A percentile compares a stretch with the other conserved stretches of the same genome.
Conservation (phyloP, 1,140 invertebrate genomes). For the Heliconius nattereri region DNA sequence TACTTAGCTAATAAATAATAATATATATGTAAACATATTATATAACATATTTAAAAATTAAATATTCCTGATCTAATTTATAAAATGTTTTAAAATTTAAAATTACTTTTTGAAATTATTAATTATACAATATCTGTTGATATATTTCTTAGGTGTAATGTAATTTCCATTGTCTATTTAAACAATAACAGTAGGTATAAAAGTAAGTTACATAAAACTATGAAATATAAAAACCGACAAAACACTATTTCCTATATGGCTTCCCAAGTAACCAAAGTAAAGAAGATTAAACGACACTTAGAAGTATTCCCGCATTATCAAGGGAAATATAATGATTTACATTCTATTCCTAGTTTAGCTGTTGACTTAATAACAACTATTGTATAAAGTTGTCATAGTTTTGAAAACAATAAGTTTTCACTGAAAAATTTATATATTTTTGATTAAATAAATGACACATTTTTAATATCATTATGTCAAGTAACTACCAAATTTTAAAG, state of each 20-base stretch:
- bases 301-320: slow-evolving; percentile 50
- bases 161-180: too few relatives aligned
- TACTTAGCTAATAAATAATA: too few relatives aligned
- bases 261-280: slow-evolving; percentile 56
- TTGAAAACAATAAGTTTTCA: background rate
- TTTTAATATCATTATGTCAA: slow-evolving; percentile 10
- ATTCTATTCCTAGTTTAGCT: slow-evolving; percentile 37
- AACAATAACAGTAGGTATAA: background rate
- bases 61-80: too few relatives aligned
- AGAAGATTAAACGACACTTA: slow-evolving; percentile 67
- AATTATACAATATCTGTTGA: too few relatives aligned
- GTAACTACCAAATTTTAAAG: background rate
- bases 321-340: slow-evolving; percentile 57
- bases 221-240: background rate
- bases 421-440: background rate
- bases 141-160: too few relatives aligned
- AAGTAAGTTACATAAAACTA: background rate
- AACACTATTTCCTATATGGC: slow-evolving; percentile 37
- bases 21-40: too few relatives aligned
- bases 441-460: background rate
- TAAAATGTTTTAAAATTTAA: too few relatives aligned
- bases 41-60: too few relatives aligned
- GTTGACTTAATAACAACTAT: slow-evolving; percentile 25
- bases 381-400: background rate
- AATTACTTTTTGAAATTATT: too few relatives aligned